Base-by-base conservation (phyloP, 2,797 vertebrate genomes). In the Hylomyscus alleni region DNA sequence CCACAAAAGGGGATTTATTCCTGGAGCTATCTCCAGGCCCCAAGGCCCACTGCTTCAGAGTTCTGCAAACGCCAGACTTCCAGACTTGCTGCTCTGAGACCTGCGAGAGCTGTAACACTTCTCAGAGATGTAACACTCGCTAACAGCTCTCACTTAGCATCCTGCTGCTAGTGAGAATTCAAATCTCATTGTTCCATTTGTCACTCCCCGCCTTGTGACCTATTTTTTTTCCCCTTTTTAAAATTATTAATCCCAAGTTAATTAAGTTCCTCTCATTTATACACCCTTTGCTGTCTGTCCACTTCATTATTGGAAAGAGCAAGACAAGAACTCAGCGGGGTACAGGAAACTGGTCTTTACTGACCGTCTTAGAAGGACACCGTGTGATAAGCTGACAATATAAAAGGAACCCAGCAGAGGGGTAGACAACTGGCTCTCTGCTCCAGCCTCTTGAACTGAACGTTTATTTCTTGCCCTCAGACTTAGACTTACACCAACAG, bases 241-340 rank as follows among this genome's bases (percentile, higher is more conserved):
- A 86, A 69, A 47, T 86, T 86, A 86, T 86, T 86, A 86, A 86
- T 86, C 84, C 62, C 47, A 37, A 69, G 84, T 86, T 69, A 86
- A 86, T 86, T 26, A 52, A 69, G 62, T 52, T 86, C 47, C 47
- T 52, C 62, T 69, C 84, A 69, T 86, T 10, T 52, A 37, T 37
- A 34, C 62, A 86, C 34, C 62, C 84, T 86, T 52, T 69, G 47
- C 44, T 52, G 31, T n/a, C 62, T 69, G 47, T 20, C 83, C 83
- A 52, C 62, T 86, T 86, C 37, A 44, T 62, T 31, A 62, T 44
- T 62, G 15, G 37, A 52, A 86, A 52, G 62, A 67, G 44, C 6
- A 86, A 52, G 31, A 15, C 47, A n/a, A 52, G 83, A 69, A 52
- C 83, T n/a, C 84, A 69, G 84, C 31, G 15, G 84, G 62, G 67